A percentile compares a stretch with the other conserved stretches of the same genome.
Conservation (phyloP, 2,888 invertebrate genomes). For the Agrotis segetum region DNA sequence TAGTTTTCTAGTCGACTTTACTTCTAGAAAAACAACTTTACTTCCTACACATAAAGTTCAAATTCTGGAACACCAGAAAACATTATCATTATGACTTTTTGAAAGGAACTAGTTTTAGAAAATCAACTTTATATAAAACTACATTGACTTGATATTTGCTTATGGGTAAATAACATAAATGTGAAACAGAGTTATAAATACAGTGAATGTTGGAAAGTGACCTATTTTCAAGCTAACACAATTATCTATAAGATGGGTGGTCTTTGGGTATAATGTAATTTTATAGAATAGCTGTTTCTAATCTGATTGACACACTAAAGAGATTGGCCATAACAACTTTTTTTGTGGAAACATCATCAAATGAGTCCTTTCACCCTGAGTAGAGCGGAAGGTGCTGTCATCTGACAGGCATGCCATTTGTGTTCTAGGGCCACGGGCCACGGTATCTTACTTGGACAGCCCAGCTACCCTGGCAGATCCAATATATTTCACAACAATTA, state of each 20-base stretch:
- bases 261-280: background rate
- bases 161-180: background rate
- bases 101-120: background rate
- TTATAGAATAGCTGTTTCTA: background rate
- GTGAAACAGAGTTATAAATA: background rate
- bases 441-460: too few relatives aligned
- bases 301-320: too few relatives aligned
- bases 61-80: background rate
- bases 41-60: background rate
- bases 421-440: too few relatives aligned
- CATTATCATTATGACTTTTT: background rate
- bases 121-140: background rate
- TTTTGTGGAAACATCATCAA: too few relatives aligned
- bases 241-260: conserved; percentile 19
- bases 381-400: too few relatives aligned
- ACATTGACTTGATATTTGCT: background rate
- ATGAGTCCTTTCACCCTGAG: too few relatives aligned
- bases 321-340: too few relatives aligned
- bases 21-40: background rate
- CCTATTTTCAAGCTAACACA: conserved; percentile 22
- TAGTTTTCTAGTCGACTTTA: background rate
- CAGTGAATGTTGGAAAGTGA: conserved; percentile 29
- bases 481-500: too few relatives aligned
- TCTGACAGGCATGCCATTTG: too few relatives aligned
- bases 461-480: too few relatives aligned